A percentile compares a stretch with the other conserved stretches of the same genome.
phyloP scores from a whole-genome alignment of 1,140 invertebrate genomes.

The Tetraneura akinire region DNA sequence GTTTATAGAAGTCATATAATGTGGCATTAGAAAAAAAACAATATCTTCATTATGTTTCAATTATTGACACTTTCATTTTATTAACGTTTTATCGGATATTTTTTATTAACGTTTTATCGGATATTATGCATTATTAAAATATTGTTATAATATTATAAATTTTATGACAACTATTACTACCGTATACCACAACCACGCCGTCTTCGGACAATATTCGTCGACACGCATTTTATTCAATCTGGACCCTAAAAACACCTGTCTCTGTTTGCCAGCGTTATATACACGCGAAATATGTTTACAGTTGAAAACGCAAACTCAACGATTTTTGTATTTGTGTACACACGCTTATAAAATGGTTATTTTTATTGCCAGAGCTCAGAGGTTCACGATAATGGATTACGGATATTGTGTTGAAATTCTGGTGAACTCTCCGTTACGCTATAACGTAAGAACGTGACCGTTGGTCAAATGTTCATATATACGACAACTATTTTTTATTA shows the following conservation, averaged over 20 bases:
- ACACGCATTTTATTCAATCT: constrained; percentile 17
- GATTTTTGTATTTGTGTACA: background rate
- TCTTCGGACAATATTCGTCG: background rate
- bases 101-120: too few species aligned
- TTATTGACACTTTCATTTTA: background rate
- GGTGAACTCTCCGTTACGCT: background rate
- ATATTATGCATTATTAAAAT: too few species aligned
- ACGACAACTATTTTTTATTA: too few species aligned
- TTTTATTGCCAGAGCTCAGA: background rate
- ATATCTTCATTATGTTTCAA: background rate
- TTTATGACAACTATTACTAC: background rate
- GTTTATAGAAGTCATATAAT: too few species aligned
- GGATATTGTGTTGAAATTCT: constrained; percentile 15
- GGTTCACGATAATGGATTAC: background rate
- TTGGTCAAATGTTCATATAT: too few species aligned
- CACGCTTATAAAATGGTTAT: constrained; percentile 12
- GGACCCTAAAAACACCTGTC: constrained; percentile 36
- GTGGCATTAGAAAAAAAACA: too few species aligned
- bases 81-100: constrained; percentile 37
- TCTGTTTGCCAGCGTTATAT: constrained; percentile 5
- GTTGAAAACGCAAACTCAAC: constrained; percentile 31
- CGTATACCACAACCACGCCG: background rate
- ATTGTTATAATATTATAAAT: too few species aligned
- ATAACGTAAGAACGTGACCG: too few species aligned
- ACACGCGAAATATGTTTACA: background rate